Evolutionary conservation across 2,797 vertebrate genomes (phyloP).

Genomic region (Muscicapa comitata): DNA sequence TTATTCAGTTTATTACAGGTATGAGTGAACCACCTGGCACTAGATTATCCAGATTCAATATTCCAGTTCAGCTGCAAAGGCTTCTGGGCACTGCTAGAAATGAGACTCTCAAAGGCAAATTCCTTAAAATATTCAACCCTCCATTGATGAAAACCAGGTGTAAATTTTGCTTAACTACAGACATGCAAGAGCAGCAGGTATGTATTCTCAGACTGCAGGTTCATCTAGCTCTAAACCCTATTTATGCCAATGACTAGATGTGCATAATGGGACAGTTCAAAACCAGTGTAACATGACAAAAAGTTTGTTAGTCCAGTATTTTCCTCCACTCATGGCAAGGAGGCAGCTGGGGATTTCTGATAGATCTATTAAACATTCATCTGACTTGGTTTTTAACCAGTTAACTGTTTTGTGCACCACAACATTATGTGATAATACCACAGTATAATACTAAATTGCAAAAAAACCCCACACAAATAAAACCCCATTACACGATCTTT

Average conservation of each 20-base stretch:
- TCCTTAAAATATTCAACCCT: neutral
- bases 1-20: neutral
- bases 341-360: neutral
- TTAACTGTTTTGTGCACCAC: neutral
- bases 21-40: neutral
- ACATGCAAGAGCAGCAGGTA: neutral
- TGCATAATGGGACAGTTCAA: neutral
- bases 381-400: neutral
- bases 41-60: neutral
- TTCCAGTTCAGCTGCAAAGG: neutral
- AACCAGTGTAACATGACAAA: neutral
- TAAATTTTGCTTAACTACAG: neutral
- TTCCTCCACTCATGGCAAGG: neutral
- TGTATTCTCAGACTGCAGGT: neutral
- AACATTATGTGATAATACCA: neutral
- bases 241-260: neutral
- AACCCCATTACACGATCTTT: neutral
- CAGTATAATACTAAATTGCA: neutral
- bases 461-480: neutral
- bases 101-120: neutral
- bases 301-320: neutral
- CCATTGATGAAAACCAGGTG: neutral
- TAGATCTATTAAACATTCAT: neutral
- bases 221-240: neutral
- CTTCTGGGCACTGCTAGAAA: neutral